Percentiles rank a stretch among this genome's conserved stretches.
phyloP scores from a whole-genome alignment of 1,140 invertebrate species.

The Calephelis nemesis region DNA sequence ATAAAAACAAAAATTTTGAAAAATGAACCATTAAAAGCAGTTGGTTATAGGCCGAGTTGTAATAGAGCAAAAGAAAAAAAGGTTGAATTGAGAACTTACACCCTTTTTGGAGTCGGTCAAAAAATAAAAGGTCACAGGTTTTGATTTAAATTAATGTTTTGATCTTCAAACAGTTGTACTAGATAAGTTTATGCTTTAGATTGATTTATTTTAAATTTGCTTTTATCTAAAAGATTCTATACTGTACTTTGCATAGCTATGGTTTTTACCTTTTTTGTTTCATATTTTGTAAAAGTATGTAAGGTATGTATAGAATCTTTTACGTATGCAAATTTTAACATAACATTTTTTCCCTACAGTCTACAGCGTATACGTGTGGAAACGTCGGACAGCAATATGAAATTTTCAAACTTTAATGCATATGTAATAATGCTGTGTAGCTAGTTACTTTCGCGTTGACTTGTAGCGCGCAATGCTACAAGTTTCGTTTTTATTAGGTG shows the following conservation, averaged over 20 bases:
- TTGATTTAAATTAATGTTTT: neutral
- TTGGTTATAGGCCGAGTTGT: too few species aligned
- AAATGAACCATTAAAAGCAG: too few species aligned
- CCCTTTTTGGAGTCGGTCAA: too few species aligned
- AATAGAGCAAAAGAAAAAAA: too few species aligned
- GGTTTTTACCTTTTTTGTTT: too few species aligned
- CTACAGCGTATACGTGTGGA: slow-evolving; percentile 75
- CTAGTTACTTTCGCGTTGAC: slow-evolving; percentile 75
- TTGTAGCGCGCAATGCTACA: slow-evolving; percentile 79
- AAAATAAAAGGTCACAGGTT: too few species aligned
- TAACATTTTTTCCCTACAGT: slow-evolving; percentile 79
- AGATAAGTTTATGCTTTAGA: slow-evolving; percentile 5
- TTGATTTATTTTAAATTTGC: slow-evolving; percentile 44
- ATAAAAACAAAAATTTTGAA: too few species aligned
- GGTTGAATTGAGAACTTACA: too few species aligned
- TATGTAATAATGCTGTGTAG: slow-evolving; percentile 70
- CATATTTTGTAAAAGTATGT: slow-evolving; percentile 13
- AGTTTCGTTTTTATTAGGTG: slow-evolving; percentile 77
- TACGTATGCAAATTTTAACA: slow-evolving; percentile 70
- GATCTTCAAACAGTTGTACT: neutral
- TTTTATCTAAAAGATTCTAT: slow-evolving; percentile 70
- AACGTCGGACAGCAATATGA: slow-evolving; percentile 69
- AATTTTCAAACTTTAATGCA: slow-evolving; percentile 65
- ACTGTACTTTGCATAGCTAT: slow-evolving; percentile 41
- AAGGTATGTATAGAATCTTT: slow-evolving; percentile 69